A percentile compares a stretch with the other conserved stretches of the same genome.
phyloP scores from a whole-genome alignment of 2,113 vertebrate species.

The Deroptyus accipitrinus region DNA sequence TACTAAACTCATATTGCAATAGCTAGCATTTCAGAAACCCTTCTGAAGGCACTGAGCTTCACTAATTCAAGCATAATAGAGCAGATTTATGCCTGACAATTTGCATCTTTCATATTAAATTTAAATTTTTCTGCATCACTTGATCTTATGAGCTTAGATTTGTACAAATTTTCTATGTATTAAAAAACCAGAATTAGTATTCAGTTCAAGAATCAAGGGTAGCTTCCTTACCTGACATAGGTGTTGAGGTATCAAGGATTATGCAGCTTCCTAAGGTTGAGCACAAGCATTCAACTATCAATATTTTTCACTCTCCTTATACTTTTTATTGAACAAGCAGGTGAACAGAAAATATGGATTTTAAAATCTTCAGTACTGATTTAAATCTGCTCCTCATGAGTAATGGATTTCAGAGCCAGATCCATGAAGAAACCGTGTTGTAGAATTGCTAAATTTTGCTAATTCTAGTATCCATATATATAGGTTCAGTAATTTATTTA shows the following conservation, averaged over 20 bases:
- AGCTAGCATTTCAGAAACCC: background rate
- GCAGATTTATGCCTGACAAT: conserved; percentile 42
- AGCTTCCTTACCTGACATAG: conserved; percentile 35
- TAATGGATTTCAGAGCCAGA: background rate
- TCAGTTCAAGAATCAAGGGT: conserved; percentile 33
- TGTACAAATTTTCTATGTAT: conserved; percentile 47
- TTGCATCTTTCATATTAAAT: conserved; percentile 64
- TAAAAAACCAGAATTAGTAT: conserved; percentile 14
- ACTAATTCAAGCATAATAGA: conserved; percentile 49
- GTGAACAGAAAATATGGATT: background rate
- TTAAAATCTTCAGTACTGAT: background rate
- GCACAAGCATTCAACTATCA: background rate
- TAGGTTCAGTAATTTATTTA: background rate
- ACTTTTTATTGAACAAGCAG: conserved; percentile 12
- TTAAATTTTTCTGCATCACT: conserved; percentile 56
- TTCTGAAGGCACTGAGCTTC: conserved; percentile 37
- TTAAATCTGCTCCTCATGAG: background rate
- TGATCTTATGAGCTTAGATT: conserved; percentile 35
- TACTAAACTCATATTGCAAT: background rate
- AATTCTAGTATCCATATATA: background rate
- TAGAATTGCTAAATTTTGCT: background rate
- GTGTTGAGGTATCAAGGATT: conserved; percentile 8
- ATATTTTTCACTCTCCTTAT: conserved; percentile 28
- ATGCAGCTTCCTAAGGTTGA: background rate
- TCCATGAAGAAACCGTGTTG: background rate